A percentile compares a stretch with the other conserved stretches of the same genome.
phyloP scores from a whole-genome alignment of 2,888 invertebrate genomes.

The Laothoe populi region DNA sequence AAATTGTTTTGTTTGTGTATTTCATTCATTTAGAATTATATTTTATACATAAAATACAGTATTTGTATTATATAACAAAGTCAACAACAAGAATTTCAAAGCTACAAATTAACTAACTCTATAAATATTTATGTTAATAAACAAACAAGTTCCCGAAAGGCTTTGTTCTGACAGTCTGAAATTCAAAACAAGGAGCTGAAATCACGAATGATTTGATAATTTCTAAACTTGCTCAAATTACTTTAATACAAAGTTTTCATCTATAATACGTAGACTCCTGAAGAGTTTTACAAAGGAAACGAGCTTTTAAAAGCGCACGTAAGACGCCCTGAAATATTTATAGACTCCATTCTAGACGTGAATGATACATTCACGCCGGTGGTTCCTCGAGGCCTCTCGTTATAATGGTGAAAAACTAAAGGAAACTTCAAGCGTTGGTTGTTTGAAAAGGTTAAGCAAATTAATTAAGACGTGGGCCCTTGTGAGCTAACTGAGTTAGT shows the following conservation, averaged over 20 bases:
- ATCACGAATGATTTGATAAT: too few species aligned
- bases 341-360: conserved; percentile 19
- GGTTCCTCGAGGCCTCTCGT: not conserved
- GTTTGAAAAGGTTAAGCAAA: not conserved
- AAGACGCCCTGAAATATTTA: conserved; percentile 24
- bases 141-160: too few species aligned
- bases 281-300: conserved; percentile 1
- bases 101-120: too few species aligned
- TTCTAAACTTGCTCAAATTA: not conserved
- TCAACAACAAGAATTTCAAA: too few species aligned
- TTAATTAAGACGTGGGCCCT: conserved; percentile 1
- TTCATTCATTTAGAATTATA: too few species aligned
- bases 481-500: not conserved
- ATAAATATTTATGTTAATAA: too few species aligned
- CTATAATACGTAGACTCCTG: not conserved
- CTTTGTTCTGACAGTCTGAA: too few species aligned
- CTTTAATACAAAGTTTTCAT: not conserved
- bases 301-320: conserved; percentile 12
- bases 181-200: too few species aligned
- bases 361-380: conserved; percentile 19
- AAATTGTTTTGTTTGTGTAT: too few species aligned
- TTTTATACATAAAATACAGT: too few species aligned
- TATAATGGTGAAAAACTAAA: not conserved
- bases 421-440: not conserved
- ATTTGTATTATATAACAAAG: too few species aligned